Evolutionary conservation across 1,140 invertebrate species (phyloP).

Genomic region (Stenopsyche tienmushanensis): DNA sequence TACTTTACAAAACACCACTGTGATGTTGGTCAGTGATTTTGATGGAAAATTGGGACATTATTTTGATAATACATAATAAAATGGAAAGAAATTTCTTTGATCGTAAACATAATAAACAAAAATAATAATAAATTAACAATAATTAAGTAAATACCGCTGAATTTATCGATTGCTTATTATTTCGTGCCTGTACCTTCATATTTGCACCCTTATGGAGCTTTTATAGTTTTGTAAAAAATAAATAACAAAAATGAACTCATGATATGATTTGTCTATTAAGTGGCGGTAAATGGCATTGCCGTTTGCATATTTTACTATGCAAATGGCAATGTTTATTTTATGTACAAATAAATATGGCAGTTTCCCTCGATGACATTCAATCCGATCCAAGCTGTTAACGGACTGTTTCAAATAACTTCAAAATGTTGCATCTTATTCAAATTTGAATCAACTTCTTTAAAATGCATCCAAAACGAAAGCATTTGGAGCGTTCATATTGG

Average conservation of each 20-base stretch:
- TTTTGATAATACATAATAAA: constrained; percentile 35
- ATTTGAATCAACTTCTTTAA: too few species aligned
- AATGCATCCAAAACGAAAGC: too few species aligned
- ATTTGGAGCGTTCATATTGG: too few species aligned
- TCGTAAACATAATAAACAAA: constrained; percentile 33
- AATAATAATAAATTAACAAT: constrained; percentile 18
- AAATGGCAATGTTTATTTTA: background rate
- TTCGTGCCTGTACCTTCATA: constrained; percentile 31
- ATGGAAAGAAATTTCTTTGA: constrained; percentile 39
- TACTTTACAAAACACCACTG: constrained; percentile 34
- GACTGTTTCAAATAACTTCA: too few species aligned
- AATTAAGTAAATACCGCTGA: constrained; percentile 30
- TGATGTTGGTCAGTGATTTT: constrained; percentile 18
- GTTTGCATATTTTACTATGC: constrained; percentile 1
- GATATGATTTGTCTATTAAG: constrained; percentile 1
- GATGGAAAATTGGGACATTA: constrained; percentile 37
- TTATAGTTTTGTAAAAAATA: constrained; percentile 22
- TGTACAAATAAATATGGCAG: constrained; percentile 5
- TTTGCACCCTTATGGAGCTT: constrained; percentile 15
- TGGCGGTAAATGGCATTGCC: background rate
- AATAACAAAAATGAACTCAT: constrained; percentile 29
- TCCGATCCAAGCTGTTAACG: too few species aligned
- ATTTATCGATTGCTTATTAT: constrained; percentile 27
- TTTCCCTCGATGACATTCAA: background rate
- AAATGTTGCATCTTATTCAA: too few species aligned